Evolutionary conservation across 2,113 vertebrate genomes (phyloP).

Genomic region (Podiceps cristatus): DNA sequence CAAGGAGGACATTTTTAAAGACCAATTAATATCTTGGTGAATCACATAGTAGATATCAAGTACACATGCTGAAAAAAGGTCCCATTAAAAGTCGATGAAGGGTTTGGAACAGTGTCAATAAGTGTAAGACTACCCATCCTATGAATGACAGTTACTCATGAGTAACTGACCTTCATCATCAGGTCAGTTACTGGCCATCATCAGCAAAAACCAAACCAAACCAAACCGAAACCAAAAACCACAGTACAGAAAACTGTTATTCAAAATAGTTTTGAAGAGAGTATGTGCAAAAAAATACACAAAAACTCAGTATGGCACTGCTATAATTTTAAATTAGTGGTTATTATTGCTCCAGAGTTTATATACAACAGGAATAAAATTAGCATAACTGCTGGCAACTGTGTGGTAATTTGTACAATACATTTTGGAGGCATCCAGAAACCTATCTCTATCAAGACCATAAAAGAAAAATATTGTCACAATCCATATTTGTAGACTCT

Average conservation of each 20-base stretch:
- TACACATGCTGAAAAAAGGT: not conserved
- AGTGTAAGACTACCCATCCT: not conserved
- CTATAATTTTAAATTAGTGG: not conserved
- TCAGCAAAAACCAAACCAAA: not conserved
- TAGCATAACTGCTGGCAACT: not conserved
- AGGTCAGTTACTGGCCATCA: not conserved
- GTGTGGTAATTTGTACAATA: not conserved
- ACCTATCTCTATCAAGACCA: not conserved
- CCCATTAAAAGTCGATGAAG: not conserved
- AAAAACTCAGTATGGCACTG: not conserved
- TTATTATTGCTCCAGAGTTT: not conserved
- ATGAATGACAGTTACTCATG: not conserved
- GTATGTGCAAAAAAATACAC: not conserved
- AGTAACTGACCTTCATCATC: not conserved
- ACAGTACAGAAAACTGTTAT: not conserved
- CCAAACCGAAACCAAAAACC: rapidly evolving
- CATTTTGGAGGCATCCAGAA: not conserved
- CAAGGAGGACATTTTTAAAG: not conserved
- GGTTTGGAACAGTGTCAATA: not conserved
- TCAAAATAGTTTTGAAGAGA: not conserved
- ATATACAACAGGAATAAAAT: not conserved
- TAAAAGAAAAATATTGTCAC: not conserved
- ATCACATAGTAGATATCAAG: not conserved
- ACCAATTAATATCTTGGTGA: not conserved
- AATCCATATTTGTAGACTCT: not conserved